Percentiles rank a stretch among this genome's conserved stretches.
Evolutionary conservation across 2,888 invertebrate genomes (phyloP).

Genomic region (Spodoptera picta): DNA sequence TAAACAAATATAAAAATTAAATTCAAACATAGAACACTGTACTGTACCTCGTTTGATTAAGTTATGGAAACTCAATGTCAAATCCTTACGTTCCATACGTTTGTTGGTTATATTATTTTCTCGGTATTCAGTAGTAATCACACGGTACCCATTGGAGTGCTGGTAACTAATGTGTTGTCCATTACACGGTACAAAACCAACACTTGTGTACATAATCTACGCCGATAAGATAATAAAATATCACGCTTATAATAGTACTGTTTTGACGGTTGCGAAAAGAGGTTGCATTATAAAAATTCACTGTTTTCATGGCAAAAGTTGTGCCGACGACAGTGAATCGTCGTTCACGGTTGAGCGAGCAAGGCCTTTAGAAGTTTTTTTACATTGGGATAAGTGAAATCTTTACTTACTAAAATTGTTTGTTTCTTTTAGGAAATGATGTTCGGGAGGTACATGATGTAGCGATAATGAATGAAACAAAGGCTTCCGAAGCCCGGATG

Average conservation of each 20-base stretch:
- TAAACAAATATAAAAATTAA: slow-evolving; percentile 38
- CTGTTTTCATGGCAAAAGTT: slow-evolving; percentile 57
- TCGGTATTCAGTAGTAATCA: slow-evolving; percentile 60
- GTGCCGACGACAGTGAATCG: slow-evolving; percentile 52
- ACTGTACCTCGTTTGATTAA: slow-evolving; percentile 85
- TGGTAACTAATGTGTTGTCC: slow-evolving; percentile 80
- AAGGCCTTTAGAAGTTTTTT: slow-evolving; percentile 59
- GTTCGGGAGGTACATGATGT: slow-evolving; percentile 46
- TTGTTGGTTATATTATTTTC: slow-evolving; percentile 64
- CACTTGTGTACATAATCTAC: slow-evolving; percentile 87
- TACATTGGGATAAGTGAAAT: slow-evolving; percentile 56
- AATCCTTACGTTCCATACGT: slow-evolving; percentile 83
- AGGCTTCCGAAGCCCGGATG: slow-evolving; percentile 46
- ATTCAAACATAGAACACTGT: slow-evolving; percentile 60
- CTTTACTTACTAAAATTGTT: slow-evolving; percentile 57
- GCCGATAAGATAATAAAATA: slow-evolving; percentile 81
- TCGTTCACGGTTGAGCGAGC: slow-evolving; percentile 56
- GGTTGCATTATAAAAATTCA: slow-evolving; percentile 58
- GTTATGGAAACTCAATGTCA: slow-evolving; percentile 85
- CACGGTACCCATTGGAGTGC: slow-evolving; percentile 71
- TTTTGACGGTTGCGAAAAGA: slow-evolving; percentile 53
- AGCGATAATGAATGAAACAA: slow-evolving; percentile 44
- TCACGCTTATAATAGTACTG: slow-evolving; percentile 60
- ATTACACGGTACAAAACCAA: slow-evolving; percentile 77
- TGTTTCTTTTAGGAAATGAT: slow-evolving; percentile 47